Base-by-base conservation (phyloP, 1,140 invertebrate genomes). In the Macrostomum lignano region DNA sequence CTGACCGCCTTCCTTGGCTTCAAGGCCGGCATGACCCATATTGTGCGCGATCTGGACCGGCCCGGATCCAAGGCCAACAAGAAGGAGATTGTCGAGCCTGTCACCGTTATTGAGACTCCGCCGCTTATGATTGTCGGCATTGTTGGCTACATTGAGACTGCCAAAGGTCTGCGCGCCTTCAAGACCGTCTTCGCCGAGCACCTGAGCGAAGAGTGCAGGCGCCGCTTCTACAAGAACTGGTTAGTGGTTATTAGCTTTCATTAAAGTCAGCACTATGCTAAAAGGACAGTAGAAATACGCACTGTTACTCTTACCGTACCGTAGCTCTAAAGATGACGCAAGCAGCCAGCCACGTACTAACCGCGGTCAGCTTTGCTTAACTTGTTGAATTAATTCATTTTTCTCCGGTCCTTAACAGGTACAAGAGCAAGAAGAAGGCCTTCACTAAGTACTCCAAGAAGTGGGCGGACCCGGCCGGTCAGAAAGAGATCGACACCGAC, bases 181-280 rank as follows among this genome's bases (percentile, higher is more conserved):
- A 78, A 82, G 39, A 88, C 86, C 32, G 72, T 98, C 19, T 98
- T 79, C 73, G 86, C 91, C 35, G 84, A 96, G 58, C 91, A 98
- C 67, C 65, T 98, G 45, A 77, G 76, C 24, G 91, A 98, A 62
- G 91, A 96, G 51, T 94, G 82, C 56, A 70, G 76, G 44, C 72
- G 91, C 52, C 68, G 91, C 44, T 94, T 96, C 66, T 98, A 98
- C 66, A 98, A 94, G 67, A 96, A 98, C 63, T 98, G 91, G 91
- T n/a, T n/a, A n/a, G n/a, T n/a, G n/a, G n/a, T n/a, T n/a, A n/a
- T n/a, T n/a, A n/a, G n/a, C n/a, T n/a, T n/a, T n/a, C n/a, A n/a
- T n/a, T n/a, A n/a, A n/a, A n/a, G n/a, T n/a, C n/a, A n/a, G n/a
- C n/a, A n/a, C n/a, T n/a, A n/a, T n/a, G n/a, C n/a, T n/a, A n/a